Evolutionary conservation across 2,797 vertebrate genomes (phyloP), one percentile per base, ranked within the genome.

Genomic region (Oreonectes daqikongensis): DNA sequence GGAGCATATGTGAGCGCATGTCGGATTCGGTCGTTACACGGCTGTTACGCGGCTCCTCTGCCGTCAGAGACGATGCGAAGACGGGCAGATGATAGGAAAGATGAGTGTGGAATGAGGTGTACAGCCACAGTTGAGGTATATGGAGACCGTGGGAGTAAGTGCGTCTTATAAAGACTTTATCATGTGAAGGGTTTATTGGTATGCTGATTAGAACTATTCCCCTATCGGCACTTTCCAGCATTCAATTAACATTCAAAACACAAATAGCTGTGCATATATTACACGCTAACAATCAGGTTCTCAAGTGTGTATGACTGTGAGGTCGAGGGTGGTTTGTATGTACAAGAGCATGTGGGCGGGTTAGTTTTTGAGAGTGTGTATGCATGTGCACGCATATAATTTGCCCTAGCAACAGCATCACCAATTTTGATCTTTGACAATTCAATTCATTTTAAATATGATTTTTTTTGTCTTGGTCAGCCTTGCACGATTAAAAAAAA

Each of bases 171-270:
- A 94, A 94, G 94, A 94, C 90, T 92, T 80, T 88, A 93, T 92
- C 91, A 90, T 94, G 93, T 93, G 91, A 92, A 88, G 89, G 90
- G 91, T 95, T 96, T 95, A 94, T 95, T 94, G 92, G 90, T 92
- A 92, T 93, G 91, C 92, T 94, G 95, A 95, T 96, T 95, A 94
- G 92, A 92, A 92, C 93, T 93, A 94, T 94, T 95, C 95, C 96
- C 96, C 89, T 87, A 90, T 93, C 94, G 90, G 93, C 90, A 90
- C 93, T 97, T 94, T 92, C 93, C 92, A 91, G 91, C 93, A 92
- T 95, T 96, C 95, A 95, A 96, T 98, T 96, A 96, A 95, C 94
- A 94, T 93, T 94, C 94, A 92, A 89, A 96, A 94, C 95, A 94
- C 94, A 95, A 95, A 95, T 93, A 92, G 93, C 89, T 92, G 90